A percentile compares a stretch with the other conserved stretches of the same genome.
These are phyloP conservation scores for Mycteria americana DNA, from an alignment of 2,797 vertebrate genomes.

Conservation along the genomic window DNA sequence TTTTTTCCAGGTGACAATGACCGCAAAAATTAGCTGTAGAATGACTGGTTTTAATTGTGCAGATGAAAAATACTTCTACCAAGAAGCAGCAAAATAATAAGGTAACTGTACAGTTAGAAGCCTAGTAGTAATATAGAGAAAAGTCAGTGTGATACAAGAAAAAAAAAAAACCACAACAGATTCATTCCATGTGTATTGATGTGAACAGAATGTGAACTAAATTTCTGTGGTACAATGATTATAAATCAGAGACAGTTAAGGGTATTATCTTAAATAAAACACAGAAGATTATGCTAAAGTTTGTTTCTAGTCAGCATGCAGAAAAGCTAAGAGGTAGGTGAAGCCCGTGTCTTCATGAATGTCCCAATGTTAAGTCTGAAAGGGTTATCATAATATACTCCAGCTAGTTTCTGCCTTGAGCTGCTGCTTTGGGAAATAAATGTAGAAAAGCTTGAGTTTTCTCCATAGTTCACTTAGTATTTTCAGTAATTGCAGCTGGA, in stretches of 20 bases:
- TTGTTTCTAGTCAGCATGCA: background rate
- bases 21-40: background rate
- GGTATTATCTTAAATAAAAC: background rate
- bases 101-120: background rate
- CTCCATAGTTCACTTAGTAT: background rate
- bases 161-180: background rate
- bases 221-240: background rate
- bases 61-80: background rate
- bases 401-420: background rate
- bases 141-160: background rate
- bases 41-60: background rate
- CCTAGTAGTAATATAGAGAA: background rate
- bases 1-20: slow-evolving; percentile 2
- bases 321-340: background rate
- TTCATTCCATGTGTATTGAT: background rate
- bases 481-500: background rate
- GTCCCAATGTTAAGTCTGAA: background rate
- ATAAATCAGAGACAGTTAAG: background rate
- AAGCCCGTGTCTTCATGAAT: background rate
- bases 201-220: background rate
- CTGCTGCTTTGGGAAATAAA: background rate
- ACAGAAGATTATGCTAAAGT: background rate
- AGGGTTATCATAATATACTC: background rate
- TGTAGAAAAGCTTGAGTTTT: background rate
- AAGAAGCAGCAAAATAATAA: background rate